These are phyloP conservation scores for Orthosia cruda DNA, from an alignment of 2,888 invertebrate genomes.

Conservation along the genomic window DNA sequence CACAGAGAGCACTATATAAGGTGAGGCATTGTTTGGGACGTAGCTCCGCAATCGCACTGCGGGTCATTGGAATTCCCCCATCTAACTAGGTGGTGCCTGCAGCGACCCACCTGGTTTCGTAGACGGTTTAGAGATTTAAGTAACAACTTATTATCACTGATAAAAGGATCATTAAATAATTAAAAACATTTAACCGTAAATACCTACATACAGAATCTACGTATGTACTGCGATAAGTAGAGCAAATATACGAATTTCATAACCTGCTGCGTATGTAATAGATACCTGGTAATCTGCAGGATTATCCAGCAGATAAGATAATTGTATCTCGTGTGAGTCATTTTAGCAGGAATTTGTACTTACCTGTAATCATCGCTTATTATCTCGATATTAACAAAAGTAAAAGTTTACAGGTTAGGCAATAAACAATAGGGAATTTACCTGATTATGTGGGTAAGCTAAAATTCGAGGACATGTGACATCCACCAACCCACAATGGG, in stretches of 20 bases:
- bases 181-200: background rate
- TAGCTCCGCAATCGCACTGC: too few relatives aligned
- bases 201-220: background rate
- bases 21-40: too few relatives aligned
- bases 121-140: too few relatives aligned
- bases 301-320: conserved; percentile 50
- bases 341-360: conserved; percentile 4
- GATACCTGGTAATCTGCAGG: conserved; percentile 33
- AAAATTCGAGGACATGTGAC: too few relatives aligned
- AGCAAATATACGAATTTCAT: conserved; percentile 36
- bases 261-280: conserved; percentile 25
- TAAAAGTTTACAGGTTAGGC: background rate
- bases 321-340: background rate
- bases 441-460: too few relatives aligned
- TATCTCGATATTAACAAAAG: conserved; percentile 1
- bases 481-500: too few relatives aligned
- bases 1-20: too few relatives aligned
- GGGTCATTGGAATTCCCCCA: too few relatives aligned
- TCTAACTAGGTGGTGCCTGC: too few relatives aligned
- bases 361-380: background rate
- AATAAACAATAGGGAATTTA: background rate
- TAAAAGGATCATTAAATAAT: background rate
- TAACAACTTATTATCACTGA: too few relatives aligned
- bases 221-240: conserved; percentile 9
- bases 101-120: too few relatives aligned